Conservation (phyloP, 2,113 vertebrate species). For the Caloenas nicobarica region DNA sequence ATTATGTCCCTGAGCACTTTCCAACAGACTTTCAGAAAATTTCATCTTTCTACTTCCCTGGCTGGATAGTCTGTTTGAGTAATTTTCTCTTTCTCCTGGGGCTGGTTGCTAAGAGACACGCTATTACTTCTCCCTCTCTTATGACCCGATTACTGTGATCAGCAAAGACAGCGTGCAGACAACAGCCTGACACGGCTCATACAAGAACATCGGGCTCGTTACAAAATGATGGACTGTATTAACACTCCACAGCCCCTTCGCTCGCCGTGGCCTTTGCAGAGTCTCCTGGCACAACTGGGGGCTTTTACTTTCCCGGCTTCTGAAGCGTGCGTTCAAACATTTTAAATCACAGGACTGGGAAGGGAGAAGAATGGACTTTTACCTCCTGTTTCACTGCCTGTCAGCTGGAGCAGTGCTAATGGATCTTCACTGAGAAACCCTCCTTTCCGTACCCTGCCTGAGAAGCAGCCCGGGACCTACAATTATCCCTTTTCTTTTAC, state of each 20-base stretch:
- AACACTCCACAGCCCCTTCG: constrained; percentile 36
- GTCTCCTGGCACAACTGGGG: constrained; percentile 45
- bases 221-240: constrained; percentile 60
- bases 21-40: constrained; percentile 67
- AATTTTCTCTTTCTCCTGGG: constrained; percentile 79
- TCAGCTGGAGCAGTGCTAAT: background rate
- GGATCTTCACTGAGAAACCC: background rate
- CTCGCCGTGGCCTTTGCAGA: constrained; percentile 43
- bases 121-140: constrained; percentile 78
- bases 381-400: constrained; percentile 28
- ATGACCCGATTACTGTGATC: constrained; percentile 78
- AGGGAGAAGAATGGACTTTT: constrained; percentile 51
- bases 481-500: background rate
- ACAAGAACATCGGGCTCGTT: constrained; percentile 36
- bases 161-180: constrained; percentile 68
- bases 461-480: background rate
- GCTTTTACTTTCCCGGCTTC: constrained; percentile 34
- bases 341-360: constrained; percentile 48
- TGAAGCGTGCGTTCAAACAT: constrained; percentile 37
- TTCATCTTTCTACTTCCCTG: constrained; percentile 70
- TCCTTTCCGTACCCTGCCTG: background rate
- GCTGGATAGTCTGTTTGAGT: constrained; percentile 70
- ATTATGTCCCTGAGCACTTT: constrained; percentile 61
- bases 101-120: constrained; percentile 79
- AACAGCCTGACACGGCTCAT: constrained; percentile 62